Percentiles rank a stretch among this genome's conserved stretches.
Conservation (phyloP, 2,888 invertebrate genomes). For the Mylabris sibirica region DNA sequence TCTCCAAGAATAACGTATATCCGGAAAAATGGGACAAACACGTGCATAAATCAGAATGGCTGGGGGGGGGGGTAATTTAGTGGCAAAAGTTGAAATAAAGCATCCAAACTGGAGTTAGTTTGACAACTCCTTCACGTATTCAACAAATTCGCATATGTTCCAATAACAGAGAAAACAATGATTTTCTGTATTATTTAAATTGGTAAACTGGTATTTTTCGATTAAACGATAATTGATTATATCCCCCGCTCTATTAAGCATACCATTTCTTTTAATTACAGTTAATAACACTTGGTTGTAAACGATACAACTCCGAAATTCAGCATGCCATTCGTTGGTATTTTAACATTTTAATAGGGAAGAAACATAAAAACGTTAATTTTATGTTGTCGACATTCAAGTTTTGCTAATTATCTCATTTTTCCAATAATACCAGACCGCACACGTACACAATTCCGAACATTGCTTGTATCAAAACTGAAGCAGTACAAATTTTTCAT, state of each 20-base stretch:
- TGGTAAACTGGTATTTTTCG: neutral
- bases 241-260: neutral
- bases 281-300: neutral
- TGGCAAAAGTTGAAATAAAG: slow-evolving; percentile 47
- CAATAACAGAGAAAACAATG: neutral
- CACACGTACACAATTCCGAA: neutral
- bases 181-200: no score
- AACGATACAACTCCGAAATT: neutral
- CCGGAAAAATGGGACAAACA: slow-evolving; percentile 51
- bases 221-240: neutral
- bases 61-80: slow-evolving; percentile 47
- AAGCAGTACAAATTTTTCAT: slow-evolving; percentile 5
- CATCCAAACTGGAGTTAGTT: slow-evolving; percentile 37
- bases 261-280: slow-evolving; percentile 2
- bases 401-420: slow-evolving; percentile 1
- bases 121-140: slow-evolving; percentile 36
- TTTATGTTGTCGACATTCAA: neutral
- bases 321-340: neutral
- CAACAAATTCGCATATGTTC: slow-evolving; percentile 39
- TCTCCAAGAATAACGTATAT: slow-evolving; percentile 46
- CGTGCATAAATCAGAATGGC: slow-evolving; percentile 48
- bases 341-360: neutral
- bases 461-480: neutral
- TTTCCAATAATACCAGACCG: neutral
- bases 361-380: slow-evolving; percentile 10